These are phyloP conservation scores for Periophthalmus modestus DNA, from an alignment of 2,113 vertebrate species.

Conservation along the genomic window DNA sequence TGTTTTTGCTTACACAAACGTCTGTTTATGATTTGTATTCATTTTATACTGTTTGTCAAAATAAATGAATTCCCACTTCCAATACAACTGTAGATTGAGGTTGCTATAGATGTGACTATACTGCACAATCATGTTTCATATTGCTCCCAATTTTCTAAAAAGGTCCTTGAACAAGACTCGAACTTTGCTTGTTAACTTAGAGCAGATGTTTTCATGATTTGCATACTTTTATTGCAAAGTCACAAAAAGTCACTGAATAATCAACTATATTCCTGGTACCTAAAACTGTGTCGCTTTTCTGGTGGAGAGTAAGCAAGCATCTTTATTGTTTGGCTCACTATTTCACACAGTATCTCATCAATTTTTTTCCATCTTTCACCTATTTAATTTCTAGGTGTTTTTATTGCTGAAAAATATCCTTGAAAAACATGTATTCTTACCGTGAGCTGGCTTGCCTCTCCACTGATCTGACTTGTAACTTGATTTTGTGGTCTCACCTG, in stretches of 20 bases:
- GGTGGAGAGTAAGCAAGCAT: too few species aligned
- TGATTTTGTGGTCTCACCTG: too few species aligned
- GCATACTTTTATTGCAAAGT: background rate
- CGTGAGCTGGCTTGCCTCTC: too few species aligned
- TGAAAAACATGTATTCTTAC: too few species aligned
- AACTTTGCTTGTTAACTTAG: constrained; percentile 2
- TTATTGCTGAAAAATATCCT: too few species aligned
- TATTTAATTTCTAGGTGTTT: too few species aligned
- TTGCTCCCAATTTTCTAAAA: constrained; percentile 10
- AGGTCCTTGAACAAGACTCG: constrained; percentile 24
- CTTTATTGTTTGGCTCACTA: too few species aligned
- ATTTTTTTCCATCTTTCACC: too few species aligned
- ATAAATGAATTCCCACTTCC: background rate
- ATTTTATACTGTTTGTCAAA: background rate
- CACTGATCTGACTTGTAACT: too few species aligned
- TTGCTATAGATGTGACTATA: background rate
- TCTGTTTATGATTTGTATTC: background rate
- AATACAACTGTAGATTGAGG: background rate
- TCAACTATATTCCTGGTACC: background rate
- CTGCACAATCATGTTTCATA: constrained; percentile 28
- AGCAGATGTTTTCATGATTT: constrained; percentile 3
- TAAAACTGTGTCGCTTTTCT: too few species aligned
- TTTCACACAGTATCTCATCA: too few species aligned
- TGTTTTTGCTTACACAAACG: background rate
- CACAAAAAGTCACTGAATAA: background rate